A percentile compares a stretch with the other conserved stretches of the same genome.
These are phyloP conservation scores for Eupithecia vulgata DNA, from an alignment of 2,888 invertebrate genomes.

Conservation along the genomic window DNA sequence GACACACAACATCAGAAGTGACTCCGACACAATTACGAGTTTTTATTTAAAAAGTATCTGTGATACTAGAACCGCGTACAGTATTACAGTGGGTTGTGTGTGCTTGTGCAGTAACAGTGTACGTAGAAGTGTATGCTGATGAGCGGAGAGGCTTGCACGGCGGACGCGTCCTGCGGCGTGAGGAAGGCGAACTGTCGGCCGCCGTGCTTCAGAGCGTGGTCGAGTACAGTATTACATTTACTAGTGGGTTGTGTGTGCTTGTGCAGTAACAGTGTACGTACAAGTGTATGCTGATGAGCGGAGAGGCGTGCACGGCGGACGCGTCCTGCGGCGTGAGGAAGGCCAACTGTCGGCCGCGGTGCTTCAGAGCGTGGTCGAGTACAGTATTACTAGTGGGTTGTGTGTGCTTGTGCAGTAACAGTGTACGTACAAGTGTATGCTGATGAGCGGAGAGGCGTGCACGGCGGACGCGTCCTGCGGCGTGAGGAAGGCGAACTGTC, in stretches of 20 bases:
- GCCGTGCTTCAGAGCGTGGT: constrained; percentile 87
- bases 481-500: constrained; percentile 95
- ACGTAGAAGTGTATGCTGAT: constrained; percentile 85
- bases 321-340: constrained; percentile 95
- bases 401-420: background rate
- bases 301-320: constrained; percentile 78
- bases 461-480: constrained; percentile 90
- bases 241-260: background rate
- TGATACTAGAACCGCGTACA: constrained; percentile 41
- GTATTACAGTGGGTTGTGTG: background rate
- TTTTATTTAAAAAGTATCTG: background rate
- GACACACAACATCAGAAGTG: background rate
- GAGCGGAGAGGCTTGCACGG: constrained; percentile 73
- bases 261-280: constrained; percentile 52
- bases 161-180: constrained; percentile 92
- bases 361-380: constrained; percentile 86
- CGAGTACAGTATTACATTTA: constrained; percentile 64
- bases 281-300: constrained; percentile 85
- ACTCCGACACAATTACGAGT: background rate
- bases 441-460: constrained; percentile 75
- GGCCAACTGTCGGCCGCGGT: constrained; percentile 90
- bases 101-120: background rate
- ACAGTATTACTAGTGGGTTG: background rate
- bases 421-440: constrained; percentile 83
- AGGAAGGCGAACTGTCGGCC: constrained; percentile 94